Percentiles rank a stretch among this genome's conserved stretches.
These are phyloP conservation scores for Leptestheria dahalacensis DNA, from an alignment of 1,140 invertebrate species.

Conservation along the genomic window DNA sequence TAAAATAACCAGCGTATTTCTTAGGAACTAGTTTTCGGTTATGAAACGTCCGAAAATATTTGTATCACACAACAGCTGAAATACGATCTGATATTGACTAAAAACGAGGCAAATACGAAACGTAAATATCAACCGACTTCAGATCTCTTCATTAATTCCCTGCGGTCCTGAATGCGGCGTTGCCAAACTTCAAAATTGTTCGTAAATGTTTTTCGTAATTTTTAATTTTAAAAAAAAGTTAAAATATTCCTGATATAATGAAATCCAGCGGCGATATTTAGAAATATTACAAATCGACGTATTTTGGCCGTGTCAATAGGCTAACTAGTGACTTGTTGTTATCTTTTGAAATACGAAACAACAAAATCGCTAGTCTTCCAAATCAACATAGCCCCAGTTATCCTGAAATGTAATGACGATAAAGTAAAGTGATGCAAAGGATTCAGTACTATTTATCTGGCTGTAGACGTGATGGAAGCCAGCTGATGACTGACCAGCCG, in stretches of 20 bases:
- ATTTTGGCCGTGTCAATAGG: not conserved
- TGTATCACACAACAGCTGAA: too few species aligned
- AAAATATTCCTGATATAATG: too few species aligned
- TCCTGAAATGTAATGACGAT: not conserved
- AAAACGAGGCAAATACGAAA: too few species aligned
- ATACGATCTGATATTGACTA: too few species aligned
- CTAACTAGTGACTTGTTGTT: not conserved
- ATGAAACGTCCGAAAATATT: too few species aligned
- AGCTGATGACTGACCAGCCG: not conserved
- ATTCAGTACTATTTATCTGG: not conserved
- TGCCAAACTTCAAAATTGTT: not conserved
- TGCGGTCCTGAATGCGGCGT: not conserved
- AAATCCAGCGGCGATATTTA: too few species aligned
- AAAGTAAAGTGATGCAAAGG: not conserved
- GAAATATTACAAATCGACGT: too few species aligned
- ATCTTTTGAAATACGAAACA: not conserved
- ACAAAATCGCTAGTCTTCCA: not conserved
- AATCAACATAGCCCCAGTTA: not conserved
- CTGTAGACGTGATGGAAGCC: too few species aligned
- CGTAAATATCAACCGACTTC: not conserved
- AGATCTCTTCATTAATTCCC: not conserved
- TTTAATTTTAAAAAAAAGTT: too few species aligned
- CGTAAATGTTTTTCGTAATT: too few species aligned
- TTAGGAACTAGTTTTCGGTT: too few species aligned
- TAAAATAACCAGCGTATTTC: too few species aligned